Conservation (phyloP, 2,113 vertebrate genomes). For the Malurus cyaneus region DNA sequence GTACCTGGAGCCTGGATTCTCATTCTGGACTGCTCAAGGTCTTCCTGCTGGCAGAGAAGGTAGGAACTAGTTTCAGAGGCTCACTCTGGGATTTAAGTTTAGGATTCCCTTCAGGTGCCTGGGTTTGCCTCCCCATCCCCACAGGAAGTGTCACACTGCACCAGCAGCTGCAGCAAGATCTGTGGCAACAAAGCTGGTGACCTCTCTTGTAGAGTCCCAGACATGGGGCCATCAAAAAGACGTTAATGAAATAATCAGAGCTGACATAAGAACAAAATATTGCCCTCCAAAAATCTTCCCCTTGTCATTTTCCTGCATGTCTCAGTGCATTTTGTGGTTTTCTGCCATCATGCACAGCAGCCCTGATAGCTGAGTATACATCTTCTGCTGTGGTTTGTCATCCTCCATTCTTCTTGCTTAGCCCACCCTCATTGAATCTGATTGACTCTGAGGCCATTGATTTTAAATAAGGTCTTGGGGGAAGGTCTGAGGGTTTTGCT, state of each 20-base stretch:
- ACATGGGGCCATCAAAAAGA: neutral
- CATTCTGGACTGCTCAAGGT: neutral
- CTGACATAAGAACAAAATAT: neutral
- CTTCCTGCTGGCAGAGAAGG: neutral
- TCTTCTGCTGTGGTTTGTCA: neutral
- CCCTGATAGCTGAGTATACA: neutral
- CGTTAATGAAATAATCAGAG: neutral
- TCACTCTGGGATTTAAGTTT: neutral
- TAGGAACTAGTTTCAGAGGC: neutral
- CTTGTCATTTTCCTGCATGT: neutral
- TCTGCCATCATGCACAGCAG: neutral
- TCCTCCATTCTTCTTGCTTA: neutral
- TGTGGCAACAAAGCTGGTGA: neutral
- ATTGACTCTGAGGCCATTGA: conserved; percentile 38
- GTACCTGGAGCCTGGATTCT: neutral
- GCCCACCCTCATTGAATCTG: neutral
- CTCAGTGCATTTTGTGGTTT: neutral
- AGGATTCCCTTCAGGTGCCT: neutral
- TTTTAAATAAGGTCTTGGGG: conserved; percentile 35
- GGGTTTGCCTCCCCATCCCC: neutral
- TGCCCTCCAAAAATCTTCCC: neutral
- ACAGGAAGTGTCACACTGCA: neutral
- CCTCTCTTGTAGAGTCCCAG: neutral
- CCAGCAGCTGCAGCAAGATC: neutral
- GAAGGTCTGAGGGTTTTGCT: conserved; percentile 22